Evolutionary conservation across 2,113 vertebrate species (phyloP), one percentile per base, ranked within the genome.

Genomic region (Alosa alosa): DNA sequence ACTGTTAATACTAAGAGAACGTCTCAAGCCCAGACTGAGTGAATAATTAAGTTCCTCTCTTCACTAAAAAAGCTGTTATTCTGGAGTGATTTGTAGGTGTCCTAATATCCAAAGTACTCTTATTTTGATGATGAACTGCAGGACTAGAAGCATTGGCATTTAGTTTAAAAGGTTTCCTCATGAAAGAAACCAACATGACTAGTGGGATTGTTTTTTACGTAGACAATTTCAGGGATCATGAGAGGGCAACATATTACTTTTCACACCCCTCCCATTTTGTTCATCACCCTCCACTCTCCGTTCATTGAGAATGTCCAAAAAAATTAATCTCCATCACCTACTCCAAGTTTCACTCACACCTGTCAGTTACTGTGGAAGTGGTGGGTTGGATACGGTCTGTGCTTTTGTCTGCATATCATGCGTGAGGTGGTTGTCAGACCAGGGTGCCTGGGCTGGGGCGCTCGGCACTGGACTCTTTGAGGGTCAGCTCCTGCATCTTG

Each of bases 361-460:
- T 31, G 64, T 9, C 64, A 31, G 64, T 72, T 72, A 72, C 22
- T 36, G 31, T 72, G n/a, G 25, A 36, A 13, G 64, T 25, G 9
- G 64, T 72, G 25, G 64, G n/a, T 13, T 9, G 9, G 25, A 72
- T 36, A 31, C 9, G 9, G 64, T 36, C 64, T 72, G 64, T 72
- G 64, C 64, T 72, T 72, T 72, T 31, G 25, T 72, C 25, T 72
- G 25, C 25, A 36, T 72, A 36, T 45, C 81, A 45, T 55, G 46
- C 22, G 25, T 17, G 8, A 9, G 5, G 3, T 11, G 44, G 41
- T 8, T 55, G 84, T 94, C 93, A 96, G 89, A 97, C 96, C 90
- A 97, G 91, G 39, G 96, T 97, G 81, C 96, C 97, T 0, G 96
- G 96, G 85, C 96, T 93, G 1, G 94, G 95, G 85, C 94, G 93